Evolutionary conservation across 2,797 vertebrate species (phyloP).

Genomic region (Tragopan temminckii): DNA sequence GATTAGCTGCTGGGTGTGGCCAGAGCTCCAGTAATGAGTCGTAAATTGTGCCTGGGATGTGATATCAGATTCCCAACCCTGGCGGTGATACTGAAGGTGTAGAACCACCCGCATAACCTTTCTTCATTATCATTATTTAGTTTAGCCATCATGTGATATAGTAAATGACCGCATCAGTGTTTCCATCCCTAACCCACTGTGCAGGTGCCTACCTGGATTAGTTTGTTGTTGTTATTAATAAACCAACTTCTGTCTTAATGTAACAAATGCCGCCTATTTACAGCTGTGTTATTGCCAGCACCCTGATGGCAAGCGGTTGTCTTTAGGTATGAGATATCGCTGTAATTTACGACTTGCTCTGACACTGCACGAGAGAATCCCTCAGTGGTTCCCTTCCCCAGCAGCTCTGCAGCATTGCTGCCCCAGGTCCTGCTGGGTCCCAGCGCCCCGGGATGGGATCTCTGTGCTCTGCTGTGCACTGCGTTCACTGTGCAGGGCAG

Average conservation of each 20-base stretch:
- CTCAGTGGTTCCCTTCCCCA: neutral
- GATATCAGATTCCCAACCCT: slow-evolving; percentile 52
- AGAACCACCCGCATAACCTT: slow-evolving; percentile 34
- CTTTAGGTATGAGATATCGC: neutral
- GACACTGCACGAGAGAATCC: neutral
- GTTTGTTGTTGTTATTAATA: neutral
- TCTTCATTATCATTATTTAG: slow-evolving; percentile 34
- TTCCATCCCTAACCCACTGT: slow-evolving; percentile 5
- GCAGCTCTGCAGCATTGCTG: neutral
- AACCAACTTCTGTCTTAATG: neutral
- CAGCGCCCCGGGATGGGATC: no score
- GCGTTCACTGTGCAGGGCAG: no score
- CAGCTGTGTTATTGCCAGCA: neutral
- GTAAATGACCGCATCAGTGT: neutral
- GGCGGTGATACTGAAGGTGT: neutral
- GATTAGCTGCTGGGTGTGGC: slow-evolving; percentile 80
- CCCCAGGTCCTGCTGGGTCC: neutral
- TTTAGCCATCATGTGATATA: neutral
- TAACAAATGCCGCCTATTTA: neutral
- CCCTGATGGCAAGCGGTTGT: neutral
- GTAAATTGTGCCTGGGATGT: slow-evolving; percentile 70
- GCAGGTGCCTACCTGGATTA: slow-evolving; percentile 25
- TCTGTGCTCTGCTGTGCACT: neutral
- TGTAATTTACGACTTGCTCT: neutral
- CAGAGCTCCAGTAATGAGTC: slow-evolving; percentile 74